Evolutionary conservation across 1,140 invertebrate genomes (phyloP).

Genomic region (Tetramorium simillimum): DNA sequence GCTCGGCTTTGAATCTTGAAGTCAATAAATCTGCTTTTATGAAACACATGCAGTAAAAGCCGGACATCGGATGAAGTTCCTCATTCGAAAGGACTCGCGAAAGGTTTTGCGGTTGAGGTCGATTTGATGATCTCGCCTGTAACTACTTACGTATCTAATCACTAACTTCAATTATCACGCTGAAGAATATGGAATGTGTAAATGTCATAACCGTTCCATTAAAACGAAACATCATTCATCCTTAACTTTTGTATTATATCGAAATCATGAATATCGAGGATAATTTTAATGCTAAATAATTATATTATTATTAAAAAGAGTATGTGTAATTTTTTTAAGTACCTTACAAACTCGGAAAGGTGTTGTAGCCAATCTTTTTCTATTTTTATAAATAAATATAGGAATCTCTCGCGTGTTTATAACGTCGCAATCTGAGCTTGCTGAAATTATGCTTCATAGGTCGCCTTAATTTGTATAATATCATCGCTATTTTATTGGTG

Average conservation of each 20-base stretch:
- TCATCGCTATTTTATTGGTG: not conserved
- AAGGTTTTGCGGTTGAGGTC: slow-evolving; percentile 25
- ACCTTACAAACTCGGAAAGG: not conserved
- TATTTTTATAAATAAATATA: not conserved
- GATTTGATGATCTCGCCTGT: not conserved
- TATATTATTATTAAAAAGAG: not conserved
- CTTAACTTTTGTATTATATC: not conserved
- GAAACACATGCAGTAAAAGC: not conserved
- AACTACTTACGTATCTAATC: not conserved
- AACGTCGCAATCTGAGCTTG: not conserved
- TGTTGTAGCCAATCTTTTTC: not conserved
- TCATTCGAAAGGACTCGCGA: slow-evolving; percentile 1
- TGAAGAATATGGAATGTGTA: not conserved
- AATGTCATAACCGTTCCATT: not conserved
- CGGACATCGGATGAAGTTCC: not conserved
- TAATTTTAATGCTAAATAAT: not conserved
- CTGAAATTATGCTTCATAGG: not conserved
- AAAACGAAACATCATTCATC: not conserved
- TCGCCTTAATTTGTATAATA: slow-evolving; percentile 1
- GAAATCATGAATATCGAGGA: not conserved
- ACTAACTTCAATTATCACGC: not conserved
- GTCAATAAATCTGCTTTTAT: not conserved
- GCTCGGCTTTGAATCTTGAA: not conserved
- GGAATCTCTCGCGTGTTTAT: not conserved
- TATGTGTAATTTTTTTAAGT: not conserved